These are phyloP conservation scores for Epistrophella euchroma DNA, from an alignment of 2,888 invertebrate genomes.

Conservation along the genomic window DNA sequence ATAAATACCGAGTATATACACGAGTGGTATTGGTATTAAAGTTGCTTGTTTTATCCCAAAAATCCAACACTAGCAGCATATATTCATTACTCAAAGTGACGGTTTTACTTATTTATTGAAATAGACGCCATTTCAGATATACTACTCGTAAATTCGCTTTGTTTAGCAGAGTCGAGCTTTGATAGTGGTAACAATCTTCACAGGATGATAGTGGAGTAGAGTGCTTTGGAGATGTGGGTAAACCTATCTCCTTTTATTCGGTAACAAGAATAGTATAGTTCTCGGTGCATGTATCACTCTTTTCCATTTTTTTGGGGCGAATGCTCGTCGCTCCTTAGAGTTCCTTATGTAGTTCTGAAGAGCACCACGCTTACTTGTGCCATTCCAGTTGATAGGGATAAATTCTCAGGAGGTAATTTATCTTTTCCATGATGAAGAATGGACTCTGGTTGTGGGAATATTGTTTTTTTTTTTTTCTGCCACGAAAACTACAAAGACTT, in stretches of 20 bases:
- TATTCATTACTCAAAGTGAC: constrained; percentile 76
- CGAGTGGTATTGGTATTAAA: background rate
- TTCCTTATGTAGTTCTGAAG: background rate
- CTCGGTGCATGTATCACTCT: constrained; percentile 31
- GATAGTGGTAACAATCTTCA: constrained; percentile 40
- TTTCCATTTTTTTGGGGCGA: background rate
- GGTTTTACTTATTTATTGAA: constrained; percentile 76
- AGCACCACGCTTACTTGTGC: constrained; percentile 57
- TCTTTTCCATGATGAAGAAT: constrained; percentile 76
- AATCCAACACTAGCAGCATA: constrained; percentile 70
- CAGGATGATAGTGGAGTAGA: background rate
- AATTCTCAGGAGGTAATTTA: constrained; percentile 72
- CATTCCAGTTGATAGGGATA: constrained; percentile 65
- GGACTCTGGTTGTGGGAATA: constrained; percentile 68
- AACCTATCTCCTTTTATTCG: background rate
- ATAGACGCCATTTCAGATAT: constrained; percentile 74
- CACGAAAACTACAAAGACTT: constrained; percentile 38
- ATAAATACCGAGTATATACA: background rate
- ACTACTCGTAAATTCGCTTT: constrained; percentile 61
- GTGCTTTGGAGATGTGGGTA: too few relatives aligned
- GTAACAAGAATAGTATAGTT: constrained; percentile 28
- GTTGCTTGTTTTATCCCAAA: constrained; percentile 38
- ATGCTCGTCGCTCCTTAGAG: background rate
- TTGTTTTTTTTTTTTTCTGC: constrained; percentile 71
- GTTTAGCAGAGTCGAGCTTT: constrained; percentile 60